These are phyloP conservation scores for Caenorhabditis panamensis DNA, from an alignment of 2,888 invertebrate genomes.

Conservation along the genomic window DNA sequence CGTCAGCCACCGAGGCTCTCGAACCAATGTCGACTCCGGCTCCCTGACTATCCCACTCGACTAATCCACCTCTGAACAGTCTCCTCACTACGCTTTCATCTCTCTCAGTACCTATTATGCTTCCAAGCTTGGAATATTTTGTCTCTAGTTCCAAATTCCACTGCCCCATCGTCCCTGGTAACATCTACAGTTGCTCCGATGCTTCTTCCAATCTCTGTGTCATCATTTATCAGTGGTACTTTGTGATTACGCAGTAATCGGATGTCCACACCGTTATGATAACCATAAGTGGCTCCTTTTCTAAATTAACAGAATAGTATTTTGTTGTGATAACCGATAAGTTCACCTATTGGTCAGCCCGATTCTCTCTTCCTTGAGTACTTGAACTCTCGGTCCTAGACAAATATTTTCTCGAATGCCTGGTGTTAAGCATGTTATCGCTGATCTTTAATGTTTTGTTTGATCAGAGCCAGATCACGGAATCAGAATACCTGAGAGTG, in stretches of 20 bases:
- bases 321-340: no score
- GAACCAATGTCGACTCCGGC: slow-evolving; percentile 73
- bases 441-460: slow-evolving; percentile 57
- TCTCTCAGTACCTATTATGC: slow-evolving; percentile 64
- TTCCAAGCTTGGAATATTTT: slow-evolving; percentile 68
- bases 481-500: slow-evolving; percentile 57
- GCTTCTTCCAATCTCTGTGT: slow-evolving; percentile 71
- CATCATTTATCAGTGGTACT: slow-evolving; percentile 68
- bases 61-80: slow-evolving; percentile 69
- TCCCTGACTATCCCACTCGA: slow-evolving; percentile 70
- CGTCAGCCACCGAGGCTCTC: slow-evolving; percentile 69
- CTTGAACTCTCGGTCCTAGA: slow-evolving; percentile 68
- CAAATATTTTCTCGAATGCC: slow-evolving; percentile 71
- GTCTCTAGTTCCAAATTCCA: slow-evolving; percentile 68
- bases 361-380: slow-evolving; percentile 66
- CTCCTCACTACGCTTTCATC: no score
- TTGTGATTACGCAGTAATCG: slow-evolving; percentile 63
- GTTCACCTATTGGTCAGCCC: slow-evolving; percentile 64
- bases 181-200: slow-evolving; percentile 67
- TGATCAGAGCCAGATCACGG: not conserved
- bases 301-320: slow-evolving; percentile 14
- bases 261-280: slow-evolving; percentile 73
- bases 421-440: slow-evolving; percentile 70
- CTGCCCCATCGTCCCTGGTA: slow-evolving; percentile 62
- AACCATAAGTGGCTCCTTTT: slow-evolving; percentile 71